Conservation (phyloP, 2,797 vertebrate genomes). For the Huso huso region DNA sequence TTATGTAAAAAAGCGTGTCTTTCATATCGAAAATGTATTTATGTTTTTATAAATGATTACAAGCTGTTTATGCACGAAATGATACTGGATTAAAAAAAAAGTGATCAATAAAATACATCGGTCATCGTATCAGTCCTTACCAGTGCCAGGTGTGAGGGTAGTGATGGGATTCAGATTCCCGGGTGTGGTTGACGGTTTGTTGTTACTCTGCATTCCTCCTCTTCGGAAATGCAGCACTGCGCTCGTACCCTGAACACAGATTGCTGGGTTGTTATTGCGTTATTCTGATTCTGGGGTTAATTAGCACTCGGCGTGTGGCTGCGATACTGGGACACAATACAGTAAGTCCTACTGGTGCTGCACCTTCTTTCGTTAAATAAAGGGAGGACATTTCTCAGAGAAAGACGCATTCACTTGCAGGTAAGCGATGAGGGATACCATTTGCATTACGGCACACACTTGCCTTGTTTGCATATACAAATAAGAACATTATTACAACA, state of each 20-base stretch:
- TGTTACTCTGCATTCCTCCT: too few relatives aligned
- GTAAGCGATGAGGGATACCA: conserved; percentile 35
- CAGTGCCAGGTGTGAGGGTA: too few relatives aligned
- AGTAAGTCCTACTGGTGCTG: conserved; percentile 25
- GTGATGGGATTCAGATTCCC: too few relatives aligned
- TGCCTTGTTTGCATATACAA: conserved; percentile 18
- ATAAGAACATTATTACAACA: too few relatives aligned
- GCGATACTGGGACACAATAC: conserved; percentile 38
- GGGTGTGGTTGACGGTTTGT: too few relatives aligned
- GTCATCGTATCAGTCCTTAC: too few relatives aligned
- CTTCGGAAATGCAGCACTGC: conserved; percentile 45
- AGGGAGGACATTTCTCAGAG: conserved; percentile 33
- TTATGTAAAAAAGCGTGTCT: too few relatives aligned
- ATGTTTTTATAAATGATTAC: too few relatives aligned
- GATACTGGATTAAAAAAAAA: too few relatives aligned
- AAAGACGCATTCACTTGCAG: conserved; percentile 9
- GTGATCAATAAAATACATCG: too few relatives aligned
- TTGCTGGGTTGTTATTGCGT: conserved; percentile 53
- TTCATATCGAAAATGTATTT: too few relatives aligned
- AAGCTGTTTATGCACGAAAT: too few relatives aligned
- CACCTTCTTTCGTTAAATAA: conserved; percentile 14
- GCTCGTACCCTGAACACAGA: conserved; percentile 42
- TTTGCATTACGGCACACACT: conserved; percentile 5
- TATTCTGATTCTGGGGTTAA: conserved; percentile 53
- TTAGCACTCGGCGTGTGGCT: conserved; percentile 38